Base-by-base conservation (phyloP, 2,797 vertebrate genomes). In the Gymnodraco acuticeps region DNA sequence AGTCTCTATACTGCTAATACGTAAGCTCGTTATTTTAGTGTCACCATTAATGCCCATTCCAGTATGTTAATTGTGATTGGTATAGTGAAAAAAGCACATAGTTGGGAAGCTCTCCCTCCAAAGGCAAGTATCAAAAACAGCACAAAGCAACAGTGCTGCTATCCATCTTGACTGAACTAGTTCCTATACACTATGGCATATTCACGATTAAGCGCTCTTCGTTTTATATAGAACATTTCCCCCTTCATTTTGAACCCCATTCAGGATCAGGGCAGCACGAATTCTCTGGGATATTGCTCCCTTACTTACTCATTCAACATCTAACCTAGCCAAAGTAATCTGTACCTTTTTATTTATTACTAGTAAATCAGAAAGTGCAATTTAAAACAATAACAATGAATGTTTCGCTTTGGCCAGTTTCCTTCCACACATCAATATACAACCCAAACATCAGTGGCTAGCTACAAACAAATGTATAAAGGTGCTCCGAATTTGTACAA, bases 331-430 rank as follows among this genome's bases (percentile, higher is more conserved):
- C 71, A 58, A 83, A 82, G 86, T 47, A 89, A 82, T 82, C 74
- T 78, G 69, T 85, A 73, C 75, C 54, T 77, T 71, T 53, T 17
- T 17, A 9, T 55, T 20, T 31, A 42, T 73, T 81, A 85, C 71
- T 83, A 90, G 75, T 80, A 89, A 84, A 92, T 93, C 84, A 89
- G 93, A 95, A 95, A 96, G 95, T 96, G 94, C 95, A 95, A 93
- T 94, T 95, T 60, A 92, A 94, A 93, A 93, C 68, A 93, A 60
- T 92, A 79, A 91, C 89, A 90, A 89, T 90, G 91, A 91, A 93
- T 88, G 90, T 90, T 94, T 94, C 88, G 89, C 94, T 96, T 96
- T 95, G 95, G 95, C 94, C 95, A 93, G 94, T 95, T 95, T 95
- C 84, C 78, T 92, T 94, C 87, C 88, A 93, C 83, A 77, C 90